Evolutionary conservation across 2,888 invertebrate species (phyloP).

Genomic region (Caenorhabditis sp.): DNA sequence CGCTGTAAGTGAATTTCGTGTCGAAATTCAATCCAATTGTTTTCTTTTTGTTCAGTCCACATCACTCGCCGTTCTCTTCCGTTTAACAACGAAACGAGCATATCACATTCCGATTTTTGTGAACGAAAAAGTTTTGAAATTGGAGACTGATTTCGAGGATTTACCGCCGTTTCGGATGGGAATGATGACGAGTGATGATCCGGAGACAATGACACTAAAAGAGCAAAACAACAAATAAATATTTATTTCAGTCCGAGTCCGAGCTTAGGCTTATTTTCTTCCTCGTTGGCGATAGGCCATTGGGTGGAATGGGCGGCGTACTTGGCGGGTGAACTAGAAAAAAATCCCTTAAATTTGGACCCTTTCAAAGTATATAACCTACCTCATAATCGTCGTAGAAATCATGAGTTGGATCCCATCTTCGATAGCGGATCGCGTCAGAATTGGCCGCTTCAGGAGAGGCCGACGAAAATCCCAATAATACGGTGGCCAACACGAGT

Average conservation of each 20-base stretch:
- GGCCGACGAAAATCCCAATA: neutral
- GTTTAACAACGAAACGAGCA: neutral
- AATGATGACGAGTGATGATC: neutral
- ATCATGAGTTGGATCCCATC: conserved; percentile 45
- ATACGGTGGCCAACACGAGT: conserved; percentile 9
- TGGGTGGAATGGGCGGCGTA: conserved; percentile 42
- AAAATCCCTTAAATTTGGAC: neutral
- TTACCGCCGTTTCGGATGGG: neutral
- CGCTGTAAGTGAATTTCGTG: conserved; percentile 3
- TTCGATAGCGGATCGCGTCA: conserved; percentile 17
- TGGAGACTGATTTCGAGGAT: neutral
- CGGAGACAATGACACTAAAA: neutral
- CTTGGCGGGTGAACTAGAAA: conserved; percentile 37
- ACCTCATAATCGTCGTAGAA: conserved; percentile 45
- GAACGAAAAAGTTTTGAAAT: conserved; percentile 1
- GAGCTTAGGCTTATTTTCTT: neutral
- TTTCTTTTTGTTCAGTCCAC: neutral
- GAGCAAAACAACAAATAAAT: neutral
- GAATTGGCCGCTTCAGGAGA: neutral
- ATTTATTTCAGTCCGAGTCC: neutral
- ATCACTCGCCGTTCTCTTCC: conserved; percentile 4
- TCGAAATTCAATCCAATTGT: neutral
- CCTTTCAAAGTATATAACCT: neutral
- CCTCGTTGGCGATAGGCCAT: conserved; percentile 38
- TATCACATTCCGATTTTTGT: neutral